Evolutionary conservation across 2,888 invertebrate species (phyloP).

Genomic region (Synanthedon vespiformis): DNA sequence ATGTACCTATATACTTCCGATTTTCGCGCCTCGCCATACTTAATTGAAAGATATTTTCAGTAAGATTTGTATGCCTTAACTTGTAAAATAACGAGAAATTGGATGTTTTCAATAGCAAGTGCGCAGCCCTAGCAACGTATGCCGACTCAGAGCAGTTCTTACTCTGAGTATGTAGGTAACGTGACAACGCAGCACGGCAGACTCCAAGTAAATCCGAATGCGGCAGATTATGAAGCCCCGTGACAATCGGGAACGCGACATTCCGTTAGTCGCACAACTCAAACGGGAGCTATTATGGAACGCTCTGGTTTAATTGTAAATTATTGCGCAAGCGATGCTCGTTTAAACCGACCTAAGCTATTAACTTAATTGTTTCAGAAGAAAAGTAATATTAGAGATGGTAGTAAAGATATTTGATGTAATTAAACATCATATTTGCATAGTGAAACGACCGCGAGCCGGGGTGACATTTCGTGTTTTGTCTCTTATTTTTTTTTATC

Average conservation of each 20-base stretch:
- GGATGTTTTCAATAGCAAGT: no score
- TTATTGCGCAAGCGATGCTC: conserved; percentile 34
- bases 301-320: conserved; percentile 51
- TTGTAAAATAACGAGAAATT: no score
- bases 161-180: no score
- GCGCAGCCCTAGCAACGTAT: no score
- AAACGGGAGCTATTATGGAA: conserved; percentile 23
- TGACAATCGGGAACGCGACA: conserved; percentile 15
- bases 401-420: conserved; percentile 48
- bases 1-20: no score
- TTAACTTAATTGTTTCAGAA: conserved; percentile 63
- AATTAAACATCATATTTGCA: conserved; percentile 58
- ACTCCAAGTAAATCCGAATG: conserved; percentile 31
- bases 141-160: no score
- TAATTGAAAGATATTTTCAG: no score
- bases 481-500: conserved; percentile 39
- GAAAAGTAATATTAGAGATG: conserved; percentile 53
- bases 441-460: conserved; percentile 37
- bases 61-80: no score
- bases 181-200: conserved; percentile 6
- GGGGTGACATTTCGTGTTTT: conserved; percentile 39
- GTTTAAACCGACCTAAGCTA: conserved; percentile 26
- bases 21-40: no score
- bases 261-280: conserved; percentile 4
- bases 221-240: conserved; percentile 53